A percentile compares a stretch with the other conserved stretches of the same genome.
phyloP scores from a whole-genome alignment of 2,797 vertebrate species.

The Botia almorhae region DNA sequence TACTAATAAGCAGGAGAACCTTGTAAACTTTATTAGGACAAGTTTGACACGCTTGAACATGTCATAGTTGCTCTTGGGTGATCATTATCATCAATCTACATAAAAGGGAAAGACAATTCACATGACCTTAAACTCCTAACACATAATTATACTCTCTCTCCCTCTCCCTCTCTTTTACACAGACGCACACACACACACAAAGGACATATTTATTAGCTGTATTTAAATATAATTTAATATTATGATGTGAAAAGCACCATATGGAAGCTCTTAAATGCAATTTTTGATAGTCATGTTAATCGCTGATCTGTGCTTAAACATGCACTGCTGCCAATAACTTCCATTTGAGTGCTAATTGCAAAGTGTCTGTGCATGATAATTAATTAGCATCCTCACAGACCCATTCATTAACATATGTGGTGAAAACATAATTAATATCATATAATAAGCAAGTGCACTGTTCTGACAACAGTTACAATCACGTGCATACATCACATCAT shows the following conservation, averaged over 20 bases:
- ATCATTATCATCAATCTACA: constrained; percentile 46
- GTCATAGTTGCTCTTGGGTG: constrained; percentile 38
- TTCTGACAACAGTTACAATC: background rate
- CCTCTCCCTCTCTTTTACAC: background rate
- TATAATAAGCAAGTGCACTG: background rate
- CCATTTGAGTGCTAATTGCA: constrained; percentile 9
- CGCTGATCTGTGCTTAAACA: constrained; percentile 22
- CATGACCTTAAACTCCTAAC: constrained; percentile 28
- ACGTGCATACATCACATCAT: background rate
- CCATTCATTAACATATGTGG: constrained; percentile 10
- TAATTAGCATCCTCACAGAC: constrained; percentile 5
- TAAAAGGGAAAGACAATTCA: background rate
- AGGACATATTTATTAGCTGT: constrained; percentile 15
- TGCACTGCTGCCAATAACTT: constrained; percentile 17
- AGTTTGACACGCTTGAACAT: constrained; percentile 37
- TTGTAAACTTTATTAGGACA: constrained; percentile 44
- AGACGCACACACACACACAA: background rate
- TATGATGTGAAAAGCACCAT: constrained; percentile 1
- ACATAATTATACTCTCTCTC: background rate
- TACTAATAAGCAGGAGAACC: constrained; percentile 41
- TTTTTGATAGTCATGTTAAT: constrained; percentile 12
- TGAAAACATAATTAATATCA: background rate
- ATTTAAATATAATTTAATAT: constrained; percentile 19
- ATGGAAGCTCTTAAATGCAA: constrained; percentile 1
- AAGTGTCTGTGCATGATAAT: background rate